Evolutionary conservation across 1,140 invertebrate genomes (phyloP).

Genomic region (Pseudomyrmex cubaensis): DNA sequence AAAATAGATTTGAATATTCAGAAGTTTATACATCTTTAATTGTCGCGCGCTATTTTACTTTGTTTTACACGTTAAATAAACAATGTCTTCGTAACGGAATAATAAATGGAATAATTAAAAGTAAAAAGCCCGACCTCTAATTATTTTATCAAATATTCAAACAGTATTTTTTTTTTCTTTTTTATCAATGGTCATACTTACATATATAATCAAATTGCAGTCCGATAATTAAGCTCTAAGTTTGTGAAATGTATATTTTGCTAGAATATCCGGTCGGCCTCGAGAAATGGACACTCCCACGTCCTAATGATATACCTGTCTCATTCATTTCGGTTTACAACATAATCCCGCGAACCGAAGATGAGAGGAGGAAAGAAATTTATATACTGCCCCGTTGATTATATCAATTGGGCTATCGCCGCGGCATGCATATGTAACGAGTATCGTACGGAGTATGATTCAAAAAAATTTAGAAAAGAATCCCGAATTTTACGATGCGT

Average conservation of each 20-base stretch:
- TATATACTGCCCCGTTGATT: constrained; percentile 53
- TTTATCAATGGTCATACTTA: too few relatives aligned
- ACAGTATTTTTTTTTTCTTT: too few relatives aligned
- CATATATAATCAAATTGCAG: too few relatives aligned
- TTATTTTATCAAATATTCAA: neutral
- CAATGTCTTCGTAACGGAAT: neutral
- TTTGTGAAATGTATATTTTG: constrained; percentile 26
- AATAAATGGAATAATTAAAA: neutral
- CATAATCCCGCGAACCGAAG: constrained; percentile 25
- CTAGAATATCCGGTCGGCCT: constrained; percentile 29
- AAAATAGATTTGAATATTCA: constrained; percentile 21
- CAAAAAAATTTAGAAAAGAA: constrained; percentile 53
- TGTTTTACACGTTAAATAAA: neutral
- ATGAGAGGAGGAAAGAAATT: neutral
- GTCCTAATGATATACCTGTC: constrained; percentile 50
- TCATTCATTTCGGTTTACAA: constrained; percentile 56
- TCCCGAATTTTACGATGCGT: constrained; percentile 60
- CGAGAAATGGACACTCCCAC: constrained; percentile 30
- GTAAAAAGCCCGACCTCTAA: too few relatives aligned
- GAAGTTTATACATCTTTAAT: neutral
- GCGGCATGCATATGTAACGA: neutral
- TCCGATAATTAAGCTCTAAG: constrained; percentile 34
- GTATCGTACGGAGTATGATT: constrained; percentile 19
- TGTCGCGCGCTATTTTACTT: neutral
- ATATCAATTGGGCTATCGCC: constrained; percentile 58